A percentile compares a stretch with the other conserved stretches of the same genome.
Evolutionary conservation across 1,140 invertebrate genomes (phyloP).

Genomic region (Nephotettix cincticeps): DNA sequence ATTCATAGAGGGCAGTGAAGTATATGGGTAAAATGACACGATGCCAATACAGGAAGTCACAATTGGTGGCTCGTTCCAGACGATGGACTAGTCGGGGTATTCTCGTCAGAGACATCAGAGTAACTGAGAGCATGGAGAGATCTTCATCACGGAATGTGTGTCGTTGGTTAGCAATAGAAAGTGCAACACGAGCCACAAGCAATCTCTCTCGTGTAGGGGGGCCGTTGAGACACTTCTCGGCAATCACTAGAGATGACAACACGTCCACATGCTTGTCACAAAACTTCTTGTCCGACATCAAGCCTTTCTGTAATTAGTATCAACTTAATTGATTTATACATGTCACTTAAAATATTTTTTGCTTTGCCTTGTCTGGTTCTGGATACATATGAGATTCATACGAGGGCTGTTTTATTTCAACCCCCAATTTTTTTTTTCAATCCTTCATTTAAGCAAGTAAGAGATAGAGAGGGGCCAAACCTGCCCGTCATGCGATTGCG

Average conservation of each 20-base stretch:
- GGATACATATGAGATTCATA: too few species aligned
- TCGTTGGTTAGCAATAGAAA: conserved; percentile 62
- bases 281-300: conserved; percentile 59
- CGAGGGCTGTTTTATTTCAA: too few species aligned
- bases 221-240: conserved; percentile 69
- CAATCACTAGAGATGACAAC: conserved; percentile 68
- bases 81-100: conserved; percentile 60
- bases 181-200: conserved; percentile 63
- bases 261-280: conserved; percentile 63
- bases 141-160: conserved; percentile 54
- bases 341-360: too few species aligned
- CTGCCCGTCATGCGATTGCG: too few species aligned
- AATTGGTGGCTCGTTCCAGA: conserved; percentile 64
- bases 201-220: conserved; percentile 64
- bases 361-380: too few species aligned
- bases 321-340: too few species aligned
- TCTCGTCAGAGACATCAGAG: conserved; percentile 62
- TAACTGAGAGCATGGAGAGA: conserved; percentile 51
- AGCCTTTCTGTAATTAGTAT: conserved; percentile 49
- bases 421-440: too few species aligned
- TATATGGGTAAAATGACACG: conserved; percentile 74
- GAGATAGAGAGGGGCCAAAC: too few species aligned
- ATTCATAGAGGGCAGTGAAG: conserved; percentile 66
- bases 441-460: too few species aligned
- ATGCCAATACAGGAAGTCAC: conserved; percentile 82